Evolutionary conservation across 2,113 vertebrate species (phyloP), one percentile per base, ranked within the genome.

Genomic region (Centropristis striata): DNA sequence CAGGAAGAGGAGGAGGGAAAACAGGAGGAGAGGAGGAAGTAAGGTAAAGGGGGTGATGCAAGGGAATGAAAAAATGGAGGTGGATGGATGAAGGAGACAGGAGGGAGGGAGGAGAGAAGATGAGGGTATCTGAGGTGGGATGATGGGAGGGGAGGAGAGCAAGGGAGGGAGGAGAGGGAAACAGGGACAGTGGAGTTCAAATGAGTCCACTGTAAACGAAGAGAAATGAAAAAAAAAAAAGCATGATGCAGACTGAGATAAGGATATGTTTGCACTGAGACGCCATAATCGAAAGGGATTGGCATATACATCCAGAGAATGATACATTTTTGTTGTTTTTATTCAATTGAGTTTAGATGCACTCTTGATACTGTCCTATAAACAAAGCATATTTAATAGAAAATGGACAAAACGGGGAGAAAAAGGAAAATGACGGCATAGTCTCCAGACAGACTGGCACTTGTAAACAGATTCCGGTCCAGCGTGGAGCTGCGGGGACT

Each of bases 111-210:
- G 42, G 20, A 46, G 78, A 59, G 46, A 32, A 39, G 66, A 75
- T 21, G 78, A 60, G 71, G n/a, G 49, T 44, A 67, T 68, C 28
- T 53, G 59, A 85, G 78, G 78, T 18, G 58, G 81, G 36, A 71
- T 39, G 78, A 58, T 69, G 54, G 50, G 77, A 84, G 42, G 61
- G 42, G 72, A 71, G 84, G 39, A 3, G 25, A 46, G 58, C 28
- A 13, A 37, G 73, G 47, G 76, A 55, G 73, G 15, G 65, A 25
- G 72, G 55, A 66, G 54, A 83, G 86, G 76, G 47, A 91, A 87
- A 78, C 20, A 2, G 64, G 88, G 85, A 91, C 78, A 90, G 66
- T 2, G 1, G 65, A 83, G 92, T 87, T 91, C 85, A 92, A 71
- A 42, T 61, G 27, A 76, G 92, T 90, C 46, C 90, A 90, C 57